phyloP scores from a whole-genome alignment of 2,797 vertebrate genomes.

The Erithacus rubecula region DNA sequence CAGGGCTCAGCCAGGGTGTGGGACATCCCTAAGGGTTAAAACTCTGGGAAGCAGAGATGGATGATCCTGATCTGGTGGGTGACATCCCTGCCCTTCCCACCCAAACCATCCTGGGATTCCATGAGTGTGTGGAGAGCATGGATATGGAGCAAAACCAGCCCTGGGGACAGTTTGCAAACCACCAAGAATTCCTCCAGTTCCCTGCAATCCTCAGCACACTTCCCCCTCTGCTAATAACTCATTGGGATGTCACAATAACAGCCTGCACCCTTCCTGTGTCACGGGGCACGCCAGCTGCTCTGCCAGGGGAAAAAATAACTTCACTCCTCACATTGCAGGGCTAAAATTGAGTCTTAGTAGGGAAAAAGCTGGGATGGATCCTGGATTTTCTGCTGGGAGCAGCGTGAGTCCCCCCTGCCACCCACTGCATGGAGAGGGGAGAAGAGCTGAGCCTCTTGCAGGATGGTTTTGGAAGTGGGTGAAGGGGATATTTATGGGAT shows the following conservation, averaged over 20 bases:
- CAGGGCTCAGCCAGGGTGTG: neutral
- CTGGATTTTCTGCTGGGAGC: neutral
- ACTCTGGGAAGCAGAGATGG: neutral
- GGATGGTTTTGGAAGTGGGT: neutral
- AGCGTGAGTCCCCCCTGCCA: fast-evolving
- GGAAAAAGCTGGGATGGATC: neutral
- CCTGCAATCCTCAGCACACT: neutral
- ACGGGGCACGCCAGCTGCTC: fast-evolving
- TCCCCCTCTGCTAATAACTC: neutral
- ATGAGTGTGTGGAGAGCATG: fast-evolving
- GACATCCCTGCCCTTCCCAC: neutral
- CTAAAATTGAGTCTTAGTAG: fast-evolving
- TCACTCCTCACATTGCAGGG: fast-evolving
- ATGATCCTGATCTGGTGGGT: neutral
- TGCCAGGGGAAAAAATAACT: neutral
- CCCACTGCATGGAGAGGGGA: fast-evolving
- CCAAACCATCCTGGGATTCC: neutral
- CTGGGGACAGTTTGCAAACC: neutral
- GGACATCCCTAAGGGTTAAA: neutral
- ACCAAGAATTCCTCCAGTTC: neutral
- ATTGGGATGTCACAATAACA: neutral
- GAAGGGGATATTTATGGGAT: neutral
- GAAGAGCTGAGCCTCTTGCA: fast-evolving
- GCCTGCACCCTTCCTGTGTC: neutral
- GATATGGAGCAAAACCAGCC: neutral